Evolutionary conservation across 2,888 invertebrate species (phyloP), one percentile per base, ranked within the genome.

Genomic region (Chirona hameri): DNA sequence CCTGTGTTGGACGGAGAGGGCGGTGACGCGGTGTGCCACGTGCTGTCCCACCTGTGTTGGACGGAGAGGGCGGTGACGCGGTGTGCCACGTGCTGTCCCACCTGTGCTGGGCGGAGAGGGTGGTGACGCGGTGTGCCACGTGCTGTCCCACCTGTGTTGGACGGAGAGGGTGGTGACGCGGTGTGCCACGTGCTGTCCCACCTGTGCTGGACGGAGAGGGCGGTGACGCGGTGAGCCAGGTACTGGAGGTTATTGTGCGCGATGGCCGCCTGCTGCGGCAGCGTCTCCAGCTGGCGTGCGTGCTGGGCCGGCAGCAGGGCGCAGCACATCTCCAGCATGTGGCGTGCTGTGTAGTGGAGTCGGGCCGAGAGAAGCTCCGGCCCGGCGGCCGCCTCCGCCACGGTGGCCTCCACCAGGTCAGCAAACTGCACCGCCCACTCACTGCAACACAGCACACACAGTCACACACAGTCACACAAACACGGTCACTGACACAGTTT

Each of bases 291-390:
- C 85, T 93, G 91, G 86, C 93, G 92, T 86, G 92, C 92, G 88
- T 97, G 96, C 86, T 93, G 91, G 85, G 92, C 92, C 0, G 95
- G 94, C 46, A 95, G 93, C 81, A 95, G 91, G 79, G 91, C 92
- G 83, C 92, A 91, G 88, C 95, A 97, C 86, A 93, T 89, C 86
- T 93, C 93, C 85, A 96, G 91, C 84, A 96, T 91, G 85, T 92
- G 90, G 84, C 93, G 89, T 10, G 93, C 92, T 0, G 93, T 92
- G 83, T 91, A 91, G 86, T 93, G 92, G 84, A 95, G 88, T 86
- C 91, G 91, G 82, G 91, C 89, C 81, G 92, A 91, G 86, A 92
- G 92, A 82, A 87, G 86, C 46, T 90, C 88, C 85, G 91, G 91
- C 55, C 85, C 84, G 0, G 91, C 90, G 86, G 91, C 91, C 83